Conservation (phyloP, 1,140 invertebrate species). For the Bombus fervidus region DNA sequence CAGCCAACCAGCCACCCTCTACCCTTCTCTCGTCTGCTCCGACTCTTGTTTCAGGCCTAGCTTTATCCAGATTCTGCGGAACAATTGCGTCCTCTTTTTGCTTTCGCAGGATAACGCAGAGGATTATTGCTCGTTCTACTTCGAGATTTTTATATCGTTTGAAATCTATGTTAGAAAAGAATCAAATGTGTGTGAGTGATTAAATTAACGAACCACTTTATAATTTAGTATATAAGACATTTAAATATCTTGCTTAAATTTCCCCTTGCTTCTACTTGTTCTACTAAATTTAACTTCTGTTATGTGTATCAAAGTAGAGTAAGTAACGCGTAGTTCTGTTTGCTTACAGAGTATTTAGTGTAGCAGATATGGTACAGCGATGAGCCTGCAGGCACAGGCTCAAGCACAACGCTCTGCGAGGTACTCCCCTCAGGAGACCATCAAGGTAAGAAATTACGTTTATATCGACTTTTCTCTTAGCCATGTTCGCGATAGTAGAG, state of each 20-base stretch:
- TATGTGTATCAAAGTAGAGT: not conserved
- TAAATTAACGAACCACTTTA: not conserved
- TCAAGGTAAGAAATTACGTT: constrained; percentile 68
- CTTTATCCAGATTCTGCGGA: constrained; percentile 45
- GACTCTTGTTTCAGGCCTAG: constrained; percentile 54
- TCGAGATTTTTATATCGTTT: not conserved
- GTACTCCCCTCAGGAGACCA: constrained; percentile 76
- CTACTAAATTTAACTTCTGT: not conserved
- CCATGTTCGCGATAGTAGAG: too few species aligned
- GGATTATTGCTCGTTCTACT: not conserved
- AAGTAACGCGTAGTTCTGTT: not conserved
- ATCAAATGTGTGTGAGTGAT: not conserved
- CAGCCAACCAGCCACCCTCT: constrained; percentile 63
- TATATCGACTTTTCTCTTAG: not conserved
- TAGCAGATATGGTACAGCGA: constrained; percentile 73
- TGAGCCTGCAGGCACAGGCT: constrained; percentile 73
- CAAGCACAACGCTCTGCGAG: constrained; percentile 71
- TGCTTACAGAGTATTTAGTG: constrained; percentile 64
- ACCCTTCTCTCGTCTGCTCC: constrained; percentile 51
- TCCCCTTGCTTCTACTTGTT: not conserved
- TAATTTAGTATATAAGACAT: not conserved
- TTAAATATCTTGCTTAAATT: not conserved
- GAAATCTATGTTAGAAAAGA: not conserved
- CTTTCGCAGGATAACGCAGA: not conserved
- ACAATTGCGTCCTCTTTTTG: constrained; percentile 40